Evolutionary conservation across 2,113 vertebrate species (phyloP), one percentile per base, ranked within the genome.

Genomic region (Stercorarius parasiticus): DNA sequence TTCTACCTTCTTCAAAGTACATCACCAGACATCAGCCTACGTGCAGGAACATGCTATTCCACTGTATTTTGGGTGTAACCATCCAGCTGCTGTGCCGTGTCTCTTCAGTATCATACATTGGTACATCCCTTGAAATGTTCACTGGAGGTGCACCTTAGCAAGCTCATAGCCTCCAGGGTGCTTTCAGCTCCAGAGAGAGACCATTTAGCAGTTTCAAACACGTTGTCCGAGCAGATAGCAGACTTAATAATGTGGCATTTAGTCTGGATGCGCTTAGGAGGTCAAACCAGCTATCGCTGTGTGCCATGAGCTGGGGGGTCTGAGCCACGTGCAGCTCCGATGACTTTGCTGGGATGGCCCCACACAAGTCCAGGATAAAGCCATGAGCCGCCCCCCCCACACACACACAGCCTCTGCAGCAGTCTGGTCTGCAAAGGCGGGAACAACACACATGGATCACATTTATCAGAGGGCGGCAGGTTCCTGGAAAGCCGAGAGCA

Each of bases 51-150:
- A 23, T 0, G 7, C 64, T 56, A 10, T 70, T 73, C 50, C 5
- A 4, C 50, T 74, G 61, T 50, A 16, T 92, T 86, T 83, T 55
- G 81, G 77, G 59, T 82, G 42, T 89, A 82, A 36, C 47, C 2
- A 0, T 74, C 42, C 42, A 30, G 20, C 88, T 76, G 73, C 56
- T 0, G 0, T 71, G 64, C 13, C 2, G 5, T 0, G 0, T 78
- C 72, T 91, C 64, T 61, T 80, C 58, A 69, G 15, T 73, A 29
- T 38, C n/a, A 30, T 38, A 11, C 21, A 0, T 13, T 36, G 27
- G 45, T 83, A 32, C 38, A 13, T 77, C 36, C 26, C 26, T 7
- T 56, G 38, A 71, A 81, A 9, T 15, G 5, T 18, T 86, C 29
- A 30, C 42, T 56, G 47, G 21, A 36, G 50, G 13, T 82, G 26